phyloP scores from a whole-genome alignment of 1,140 invertebrate species.

The Zaprionus ornatus region DNA sequence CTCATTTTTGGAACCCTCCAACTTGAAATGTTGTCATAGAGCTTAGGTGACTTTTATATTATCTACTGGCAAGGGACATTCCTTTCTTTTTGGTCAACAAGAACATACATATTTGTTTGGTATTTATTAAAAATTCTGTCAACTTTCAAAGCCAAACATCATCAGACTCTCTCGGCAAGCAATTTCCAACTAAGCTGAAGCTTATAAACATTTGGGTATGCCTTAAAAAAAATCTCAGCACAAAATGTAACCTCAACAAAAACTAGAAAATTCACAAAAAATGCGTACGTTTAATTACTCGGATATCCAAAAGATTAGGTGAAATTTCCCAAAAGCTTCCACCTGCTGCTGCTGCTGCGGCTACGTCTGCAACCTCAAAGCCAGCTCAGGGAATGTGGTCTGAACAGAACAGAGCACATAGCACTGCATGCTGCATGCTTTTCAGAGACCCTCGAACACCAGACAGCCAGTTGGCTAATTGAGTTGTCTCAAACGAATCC shows the following conservation, averaged over 20 bases:
- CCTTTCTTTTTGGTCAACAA: too few relatives aligned
- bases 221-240: neutral
- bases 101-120: too few relatives aligned
- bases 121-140: too few relatives aligned
- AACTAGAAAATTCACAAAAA: neutral
- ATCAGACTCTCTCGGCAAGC: too few relatives aligned
- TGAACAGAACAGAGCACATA: neutral
- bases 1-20: neutral
- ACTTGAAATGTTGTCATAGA: neutral
- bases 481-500: slow-evolving; percentile 11
- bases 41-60: neutral
- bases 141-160: too few relatives aligned
- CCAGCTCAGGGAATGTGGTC: neutral
- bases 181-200: too few relatives aligned
- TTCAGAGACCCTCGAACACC: neutral
- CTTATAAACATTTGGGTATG: neutral
- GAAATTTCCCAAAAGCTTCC: neutral
- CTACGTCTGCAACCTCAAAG: neutral
- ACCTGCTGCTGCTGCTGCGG: neutral
- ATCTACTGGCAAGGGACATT: neutral
- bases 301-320: neutral
- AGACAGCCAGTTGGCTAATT: slow-evolving; percentile 12
- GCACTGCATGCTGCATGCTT: neutral
- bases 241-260: too few relatives aligned
- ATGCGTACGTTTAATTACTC: neutral